Conservation (phyloP, 1,140 invertebrate species). For the Olivierus martensii region DNA sequence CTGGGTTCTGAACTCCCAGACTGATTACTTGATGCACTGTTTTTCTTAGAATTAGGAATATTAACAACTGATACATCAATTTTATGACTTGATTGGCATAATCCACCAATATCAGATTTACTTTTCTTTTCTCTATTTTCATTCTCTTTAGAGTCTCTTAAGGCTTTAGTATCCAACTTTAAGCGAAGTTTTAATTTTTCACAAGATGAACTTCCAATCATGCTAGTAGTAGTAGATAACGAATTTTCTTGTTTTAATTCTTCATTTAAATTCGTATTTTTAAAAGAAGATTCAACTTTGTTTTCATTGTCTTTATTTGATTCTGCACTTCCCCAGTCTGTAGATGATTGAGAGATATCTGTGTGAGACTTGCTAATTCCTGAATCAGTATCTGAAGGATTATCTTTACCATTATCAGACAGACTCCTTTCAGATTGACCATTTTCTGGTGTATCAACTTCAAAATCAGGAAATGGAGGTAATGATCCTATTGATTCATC, state of each 20-base stretch:
- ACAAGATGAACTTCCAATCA: conserved; percentile 32
- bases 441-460: conserved; percentile 14
- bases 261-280: no score
- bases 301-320: conserved; percentile 2
- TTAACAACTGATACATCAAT: conserved; percentile 56
- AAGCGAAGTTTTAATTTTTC: conserved; percentile 71
- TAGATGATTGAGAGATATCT: conserved; percentile 18
- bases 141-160: conserved; percentile 17
- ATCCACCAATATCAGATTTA: conserved; percentile 2
- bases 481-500: conserved; percentile 17
- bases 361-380: conserved; percentile 18
- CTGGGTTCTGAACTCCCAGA: conserved; percentile 26
- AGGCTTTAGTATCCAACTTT: conserved; percentile 45
- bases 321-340: conserved; percentile 8
- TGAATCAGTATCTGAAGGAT: conserved; percentile 18
- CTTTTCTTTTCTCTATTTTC: conserved; percentile 13
- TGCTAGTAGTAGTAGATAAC: not conserved
- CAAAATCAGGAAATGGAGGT: conserved; percentile 16
- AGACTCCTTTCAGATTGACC: conserved; percentile 17
- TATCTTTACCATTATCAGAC: conserved; percentile 16
- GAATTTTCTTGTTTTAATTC: not conserved
- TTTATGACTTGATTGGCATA: conserved; percentile 46
- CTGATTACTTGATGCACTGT: not conserved
- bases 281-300: no score
- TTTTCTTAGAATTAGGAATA: conserved; percentile 19